These are phyloP conservation scores for Nematostella vectensis DNA, from an alignment of 92 coral and sea anemone species.

Conservation along the genomic window DNA sequence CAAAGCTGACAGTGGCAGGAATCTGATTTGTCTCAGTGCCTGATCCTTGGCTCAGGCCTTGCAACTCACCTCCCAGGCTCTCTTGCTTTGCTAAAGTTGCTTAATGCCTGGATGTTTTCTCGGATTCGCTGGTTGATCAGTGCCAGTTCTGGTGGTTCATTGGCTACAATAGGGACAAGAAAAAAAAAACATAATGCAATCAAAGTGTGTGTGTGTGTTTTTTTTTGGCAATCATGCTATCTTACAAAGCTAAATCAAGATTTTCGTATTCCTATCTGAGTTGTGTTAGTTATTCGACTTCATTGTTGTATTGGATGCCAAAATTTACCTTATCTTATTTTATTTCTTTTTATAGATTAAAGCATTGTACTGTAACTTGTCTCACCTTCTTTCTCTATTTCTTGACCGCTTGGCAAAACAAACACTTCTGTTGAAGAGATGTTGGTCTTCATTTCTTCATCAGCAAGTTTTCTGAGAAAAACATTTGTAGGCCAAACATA, in stretches of 20 bases:
- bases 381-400: conserved; percentile 92
- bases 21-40: no score
- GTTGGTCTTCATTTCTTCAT: conserved; percentile 87
- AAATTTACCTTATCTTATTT: no score
- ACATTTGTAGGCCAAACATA: neutral
- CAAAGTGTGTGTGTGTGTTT: neutral
- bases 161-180: conserved; percentile 27
- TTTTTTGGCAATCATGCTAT: neutral
- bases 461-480: conserved; percentile 53
- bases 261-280: neutral
- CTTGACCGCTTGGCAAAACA: conserved; percentile 95
- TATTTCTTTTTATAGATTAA: no score
- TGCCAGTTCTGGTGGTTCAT: conserved; percentile 87
- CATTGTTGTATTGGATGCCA: no score
- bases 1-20: no score
- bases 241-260: neutral
- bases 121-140: conserved; percentile 85
- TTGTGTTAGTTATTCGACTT: no score
- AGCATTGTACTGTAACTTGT: no score
- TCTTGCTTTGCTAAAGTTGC: conserved; percentile 69
- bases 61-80: conserved; percentile 82
- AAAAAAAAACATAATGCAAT: neutral
- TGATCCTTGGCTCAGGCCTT: no score
- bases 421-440: conserved; percentile 86
- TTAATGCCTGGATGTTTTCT: conserved; percentile 86